Percentiles rank a stretch among this genome's conserved stretches.
Conservation (phyloP, 2,113 vertebrate genomes). For the Malurus melanocephalus region DNA sequence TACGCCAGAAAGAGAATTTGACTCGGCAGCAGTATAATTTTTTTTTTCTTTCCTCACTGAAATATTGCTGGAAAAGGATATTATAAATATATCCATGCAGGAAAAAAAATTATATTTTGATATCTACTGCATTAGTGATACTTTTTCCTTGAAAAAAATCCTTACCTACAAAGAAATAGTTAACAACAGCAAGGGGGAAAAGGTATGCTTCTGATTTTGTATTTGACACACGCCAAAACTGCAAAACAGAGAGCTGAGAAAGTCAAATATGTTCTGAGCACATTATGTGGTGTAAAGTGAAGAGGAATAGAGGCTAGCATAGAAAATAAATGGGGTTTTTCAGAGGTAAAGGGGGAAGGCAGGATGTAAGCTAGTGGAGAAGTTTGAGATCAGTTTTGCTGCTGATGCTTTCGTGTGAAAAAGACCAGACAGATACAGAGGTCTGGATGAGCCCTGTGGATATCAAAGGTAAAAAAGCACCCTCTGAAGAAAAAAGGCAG, state of each 20-base stretch:
- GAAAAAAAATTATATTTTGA: not conserved
- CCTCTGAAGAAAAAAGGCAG: not conserved
- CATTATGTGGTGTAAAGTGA: not conserved
- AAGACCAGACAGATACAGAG: not conserved
- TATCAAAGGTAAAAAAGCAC: not conserved
- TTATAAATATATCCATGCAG: not conserved
- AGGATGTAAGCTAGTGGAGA: not conserved
- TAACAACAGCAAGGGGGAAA: not conserved
- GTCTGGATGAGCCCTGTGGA: not conserved
- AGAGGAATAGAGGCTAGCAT: not conserved
- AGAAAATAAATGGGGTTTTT: not conserved
- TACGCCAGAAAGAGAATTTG: not conserved
- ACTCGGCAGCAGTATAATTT: not conserved
- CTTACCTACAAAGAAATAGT: not conserved
- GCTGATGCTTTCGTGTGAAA: not conserved
- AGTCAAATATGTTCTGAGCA: not conserved
- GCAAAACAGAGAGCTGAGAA: not conserved
- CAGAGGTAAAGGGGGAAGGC: not conserved
- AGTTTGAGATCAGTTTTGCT: not conserved
- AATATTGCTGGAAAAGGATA: not conserved
- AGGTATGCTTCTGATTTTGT: not conserved
- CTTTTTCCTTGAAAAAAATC: not conserved
- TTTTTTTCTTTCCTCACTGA: not conserved
- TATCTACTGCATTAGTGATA: not conserved
- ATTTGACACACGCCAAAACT: not conserved